phyloP scores from a whole-genome alignment of 2,888 invertebrate species.

The Chymomyza amoena region DNA sequence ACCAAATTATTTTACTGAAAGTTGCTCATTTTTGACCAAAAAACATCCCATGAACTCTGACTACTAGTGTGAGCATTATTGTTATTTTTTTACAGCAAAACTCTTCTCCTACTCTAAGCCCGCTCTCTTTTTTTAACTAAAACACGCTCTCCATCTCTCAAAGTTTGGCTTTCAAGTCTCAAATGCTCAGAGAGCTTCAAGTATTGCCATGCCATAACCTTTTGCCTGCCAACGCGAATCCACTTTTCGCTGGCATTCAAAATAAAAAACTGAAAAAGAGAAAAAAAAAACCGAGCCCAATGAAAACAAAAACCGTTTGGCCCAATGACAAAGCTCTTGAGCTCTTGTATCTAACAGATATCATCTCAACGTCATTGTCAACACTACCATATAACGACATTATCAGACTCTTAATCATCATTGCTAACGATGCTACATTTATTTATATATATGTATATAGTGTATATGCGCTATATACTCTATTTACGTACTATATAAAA shows the following conservation, averaged over 20 bases:
- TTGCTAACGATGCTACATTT: constrained; percentile 29
- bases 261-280: not conserved
- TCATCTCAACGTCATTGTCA: constrained; percentile 3
- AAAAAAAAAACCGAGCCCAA: not conserved
- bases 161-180: not conserved
- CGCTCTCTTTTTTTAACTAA: not conserved
- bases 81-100: constrained; percentile 7
- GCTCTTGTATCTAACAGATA: constrained; percentile 32
- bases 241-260: constrained; percentile 11
- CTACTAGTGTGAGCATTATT: constrained; percentile 7
- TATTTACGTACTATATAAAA: constrained; percentile 19
- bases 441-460: not conserved
- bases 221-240: not conserved
- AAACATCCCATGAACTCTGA: constrained; percentile 3
- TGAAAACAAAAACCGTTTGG: constrained; percentile 19
- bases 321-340: constrained; percentile 54
- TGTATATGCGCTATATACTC: not conserved
- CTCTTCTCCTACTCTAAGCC: not conserved
- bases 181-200: not conserved
- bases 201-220: not conserved
- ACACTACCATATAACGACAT: constrained; percentile 1
- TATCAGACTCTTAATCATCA: constrained; percentile 51
- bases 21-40: constrained; percentile 9
- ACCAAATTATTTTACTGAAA: not conserved
- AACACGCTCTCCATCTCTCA: not conserved